Evolutionary conservation across 2,113 vertebrate species (phyloP), one percentile per base, ranked within the genome.

Genomic region (Osmerus eperlanus): DNA sequence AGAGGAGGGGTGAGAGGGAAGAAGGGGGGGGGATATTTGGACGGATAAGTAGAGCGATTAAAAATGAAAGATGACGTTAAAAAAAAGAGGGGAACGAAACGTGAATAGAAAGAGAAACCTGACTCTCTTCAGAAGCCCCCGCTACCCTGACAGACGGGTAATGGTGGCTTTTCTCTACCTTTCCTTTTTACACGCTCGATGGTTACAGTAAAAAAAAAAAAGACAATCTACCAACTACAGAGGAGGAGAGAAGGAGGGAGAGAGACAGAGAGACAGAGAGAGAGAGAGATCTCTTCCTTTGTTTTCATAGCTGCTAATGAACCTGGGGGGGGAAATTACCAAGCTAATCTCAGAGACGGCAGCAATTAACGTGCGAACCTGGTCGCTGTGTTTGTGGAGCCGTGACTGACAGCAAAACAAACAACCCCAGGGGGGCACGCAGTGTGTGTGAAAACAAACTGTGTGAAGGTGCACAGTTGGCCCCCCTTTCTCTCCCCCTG

Each of bases 321-420:
- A 91, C 88, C 85, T 78, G 84, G 83, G 7, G 32, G 32, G 32
- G 86, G 87, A 90, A 91, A 89, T 91, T 87, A 90, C 82, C 84
- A 84, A 73, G 81, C 88, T 92, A 90, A 92, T 92, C 89, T 86
- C 83, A 78, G 83, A 76, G 78, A 85, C 82, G 71, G 88, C 88
- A 89, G 89, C 85, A 87, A 90, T 90, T 89, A 90, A 85, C 85
- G 70, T 80, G 71, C 81, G 81, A 86, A 88, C 84, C 80, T 78
- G 62, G 77, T 82, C 84, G 81, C 80, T 78, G 79, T 82, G 84
- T 84, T 84, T 86, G 83, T 81, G 83, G 78, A 85, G 78, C 81
- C 74, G 75, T 81, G 54, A 83, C 80, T 80, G 84, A 83, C 78
- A 85, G 83, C 85, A 87, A 90, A 90, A 87, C 87, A 90, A 86